A percentile compares a stretch with the other conserved stretches of the same genome.
phyloP scores from a whole-genome alignment of 2,888 invertebrate species.

The Sphaerophoria rueppellii region DNA sequence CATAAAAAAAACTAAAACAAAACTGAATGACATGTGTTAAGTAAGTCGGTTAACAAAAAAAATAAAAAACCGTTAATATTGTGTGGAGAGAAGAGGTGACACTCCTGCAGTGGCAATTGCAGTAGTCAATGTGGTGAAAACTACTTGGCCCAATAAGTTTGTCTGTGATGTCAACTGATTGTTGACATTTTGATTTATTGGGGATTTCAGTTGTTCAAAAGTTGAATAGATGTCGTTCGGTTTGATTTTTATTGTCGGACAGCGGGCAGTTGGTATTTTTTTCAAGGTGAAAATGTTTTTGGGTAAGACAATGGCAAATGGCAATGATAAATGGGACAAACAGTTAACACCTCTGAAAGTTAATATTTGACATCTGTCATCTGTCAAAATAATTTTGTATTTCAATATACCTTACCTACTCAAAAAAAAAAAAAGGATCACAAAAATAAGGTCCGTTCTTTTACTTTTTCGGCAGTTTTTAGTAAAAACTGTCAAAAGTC shows the following conservation, averaged over 20 bases:
- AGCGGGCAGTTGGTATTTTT: constrained; percentile 27
- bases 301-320: too few species aligned
- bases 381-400: too few species aligned
- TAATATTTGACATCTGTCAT: too few species aligned
- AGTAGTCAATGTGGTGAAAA: constrained; percentile 16
- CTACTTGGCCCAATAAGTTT: constrained; percentile 62
- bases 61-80: not conserved
- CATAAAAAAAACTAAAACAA: constrained; percentile 21
- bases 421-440: too few species aligned
- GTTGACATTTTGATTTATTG: constrained; percentile 66
- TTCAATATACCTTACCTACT: too few species aligned
- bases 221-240: constrained; percentile 14
- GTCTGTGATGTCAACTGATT: constrained; percentile 62
- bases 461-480: too few species aligned
- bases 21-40: constrained; percentile 65
- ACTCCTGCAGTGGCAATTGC: constrained; percentile 2
- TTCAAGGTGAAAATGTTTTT: constrained; percentile 48
- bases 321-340: too few species aligned
- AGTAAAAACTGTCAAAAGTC: too few species aligned
- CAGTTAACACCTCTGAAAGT: too few species aligned
- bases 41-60: constrained; percentile 26
- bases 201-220: constrained; percentile 49
- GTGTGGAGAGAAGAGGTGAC: constrained; percentile 39
- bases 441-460: too few species aligned
- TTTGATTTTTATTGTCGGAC: constrained; percentile 49